Percentiles rank a stretch among this genome's conserved stretches.
Conservation (phyloP, 2,888 invertebrate genomes). For the Agonopterix heracliana region DNA sequence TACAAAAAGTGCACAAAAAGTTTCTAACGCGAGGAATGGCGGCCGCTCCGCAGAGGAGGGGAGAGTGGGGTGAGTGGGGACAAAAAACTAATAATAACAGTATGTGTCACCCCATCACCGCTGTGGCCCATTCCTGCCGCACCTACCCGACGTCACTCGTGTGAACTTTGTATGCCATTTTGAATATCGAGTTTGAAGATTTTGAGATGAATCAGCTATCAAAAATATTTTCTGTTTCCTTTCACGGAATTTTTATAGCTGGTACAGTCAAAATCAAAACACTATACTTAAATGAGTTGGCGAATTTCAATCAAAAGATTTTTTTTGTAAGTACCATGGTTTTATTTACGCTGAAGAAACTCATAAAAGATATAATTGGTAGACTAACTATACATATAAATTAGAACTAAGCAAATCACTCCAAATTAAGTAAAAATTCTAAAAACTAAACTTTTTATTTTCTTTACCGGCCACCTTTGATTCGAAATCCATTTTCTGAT, state of each 20-base stretch:
- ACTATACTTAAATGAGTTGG: too few species aligned
- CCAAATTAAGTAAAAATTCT: too few species aligned
- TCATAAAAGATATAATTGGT: too few species aligned
- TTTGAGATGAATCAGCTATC: not conserved
- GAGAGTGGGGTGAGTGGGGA: conserved; percentile 52
- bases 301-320: too few species aligned
- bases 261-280: too few species aligned
- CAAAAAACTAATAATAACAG: conserved; percentile 76
- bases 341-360: too few species aligned
- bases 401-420: too few species aligned
- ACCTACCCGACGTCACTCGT: conserved; percentile 52
- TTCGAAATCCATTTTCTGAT: conserved; percentile 2
- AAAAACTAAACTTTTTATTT: not conserved
- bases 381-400: too few species aligned
- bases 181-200: conserved; percentile 32
- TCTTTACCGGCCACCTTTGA: not conserved
- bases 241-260: not conserved
- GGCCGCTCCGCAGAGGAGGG: conserved; percentile 40
- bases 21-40: conserved; percentile 61
- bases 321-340: too few species aligned
- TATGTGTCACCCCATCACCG: conserved; percentile 66
- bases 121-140: conserved; percentile 50
- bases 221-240: not conserved
- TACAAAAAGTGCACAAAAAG: conserved; percentile 58
- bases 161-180: conserved; percentile 53